Evolutionary conservation across 2,113 vertebrate genomes (phyloP), one percentile per base, ranked within the genome.

Genomic region (Poecilia latipinna): DNA sequence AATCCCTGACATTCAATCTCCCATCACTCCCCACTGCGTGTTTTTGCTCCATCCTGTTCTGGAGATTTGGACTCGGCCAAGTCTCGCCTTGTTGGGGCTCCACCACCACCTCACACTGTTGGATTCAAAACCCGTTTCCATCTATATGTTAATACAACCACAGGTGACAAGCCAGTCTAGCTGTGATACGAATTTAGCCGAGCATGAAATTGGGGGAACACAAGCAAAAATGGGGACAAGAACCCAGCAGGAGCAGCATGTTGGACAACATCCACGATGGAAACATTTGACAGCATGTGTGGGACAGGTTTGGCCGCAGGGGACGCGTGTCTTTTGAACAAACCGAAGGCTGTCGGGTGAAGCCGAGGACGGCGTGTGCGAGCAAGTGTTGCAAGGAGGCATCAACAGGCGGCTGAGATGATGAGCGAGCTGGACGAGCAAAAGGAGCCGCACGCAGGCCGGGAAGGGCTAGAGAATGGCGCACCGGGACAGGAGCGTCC

Each of bases 111-210:
- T 80, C 72, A 65, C 75, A 62, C 74, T 65, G 70, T 71, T 77
- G 79, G 65, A 79, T 90, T 82, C 81, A 82, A 57, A 90, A 88
- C 71, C 88, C 74, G 86, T 91, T 92, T 91, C 83, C 85, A 93
- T 93, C 90, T 93, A 93, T 91, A 93, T 94, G 91, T 92, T 91
- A 93, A 93, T 92, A 77, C 86, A 80, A 82, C 82, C 84, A 83
- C 88, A 84, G 86, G 85, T 91, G 90, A 92, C 80, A 77, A 90
- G 82, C 83, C 86, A 85, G 86, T 87, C 86, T 86, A 83, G 65
- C 78, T 79, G 57, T 86, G 90, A 91, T 90, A 79, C 39, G 85
- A 48, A 83, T 83, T 88, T 80, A 86, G 65, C 89, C 68, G 60
- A 75, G 82, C 90, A 79, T 92, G 89, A 93, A 91, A 94, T 92